Evolutionary conservation across 1,140 invertebrate genomes (phyloP).

Genomic region (Drosophila equinoxialis): DNA sequence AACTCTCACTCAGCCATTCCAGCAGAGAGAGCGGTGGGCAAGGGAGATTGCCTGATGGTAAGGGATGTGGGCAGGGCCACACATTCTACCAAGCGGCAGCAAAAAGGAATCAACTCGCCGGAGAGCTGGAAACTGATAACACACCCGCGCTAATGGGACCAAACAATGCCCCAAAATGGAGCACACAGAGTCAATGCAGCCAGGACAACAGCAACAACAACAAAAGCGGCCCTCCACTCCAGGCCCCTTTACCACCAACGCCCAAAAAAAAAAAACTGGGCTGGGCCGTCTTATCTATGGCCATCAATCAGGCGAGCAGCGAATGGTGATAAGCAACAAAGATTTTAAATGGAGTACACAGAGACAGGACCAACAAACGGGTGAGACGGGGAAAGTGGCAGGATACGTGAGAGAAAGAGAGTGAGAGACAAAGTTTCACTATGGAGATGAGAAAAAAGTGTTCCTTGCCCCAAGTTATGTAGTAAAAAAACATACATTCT

Average conservation of each 20-base stretch:
- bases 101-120: conserved; percentile 65
- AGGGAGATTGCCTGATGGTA: conserved; percentile 15
- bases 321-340: conserved; percentile 81
- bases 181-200: conserved; percentile 59
- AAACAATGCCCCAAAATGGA: conserved; percentile 80
- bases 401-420: background rate
- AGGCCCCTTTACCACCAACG: background rate
- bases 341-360: conserved; percentile 82
- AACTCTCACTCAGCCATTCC: conserved; percentile 82
- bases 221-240: too few species aligned
- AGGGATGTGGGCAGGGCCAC: background rate
- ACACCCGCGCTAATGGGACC: conserved; percentile 82
- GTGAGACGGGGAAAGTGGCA: background rate
- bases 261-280: conserved; percentile 49
- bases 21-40: background rate
- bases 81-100: conserved; percentile 23
- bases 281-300: conserved; percentile 81
- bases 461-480: background rate
- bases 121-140: conserved; percentile 73
- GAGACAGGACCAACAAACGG: conserved; percentile 14
- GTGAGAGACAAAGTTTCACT: background rate
- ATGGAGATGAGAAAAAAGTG: background rate
- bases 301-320: conserved; percentile 83
- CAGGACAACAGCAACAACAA: conserved; percentile 39
- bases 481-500: background rate